Base-by-base conservation (phyloP, 2,113 vertebrate genomes). In the Rhineura floridana region DNA sequence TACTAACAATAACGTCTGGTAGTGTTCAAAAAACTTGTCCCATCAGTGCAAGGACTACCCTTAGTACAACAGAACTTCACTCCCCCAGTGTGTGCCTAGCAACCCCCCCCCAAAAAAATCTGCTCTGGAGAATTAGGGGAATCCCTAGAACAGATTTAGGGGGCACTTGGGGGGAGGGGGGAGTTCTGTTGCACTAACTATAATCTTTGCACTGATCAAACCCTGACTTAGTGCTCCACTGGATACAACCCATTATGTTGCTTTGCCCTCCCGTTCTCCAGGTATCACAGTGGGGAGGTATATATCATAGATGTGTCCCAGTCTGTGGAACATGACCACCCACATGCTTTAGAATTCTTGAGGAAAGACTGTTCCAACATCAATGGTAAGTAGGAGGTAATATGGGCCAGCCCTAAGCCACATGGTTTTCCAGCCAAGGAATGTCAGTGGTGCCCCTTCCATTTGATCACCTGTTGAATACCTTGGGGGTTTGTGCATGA, bases 261-360 rank as follows among this genome's bases (percentile, higher is more conserved):
- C 5, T 10, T 2, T 80, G 23, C 48, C 2, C 72, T 10, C n/a
- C n/a, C n/a, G n/a, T 62, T 76, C 21, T 75, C 28, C 85, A 99
- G 99, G 82, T 99, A 98, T 94, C 97, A 99, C 6, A 78, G 96
- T 0, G 99, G 99, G 79, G 97, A 96, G 0, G 97, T 97, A 28
- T 97, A 98, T 93, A 97, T 99, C 93, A 99, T 99, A 0, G 99
- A 99, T 0, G 99, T 99, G 75, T 99, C 98, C 0, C 99, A 99
- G 96, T 98, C 99, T 0, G 98, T 99, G 93, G 99, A 99, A 59
- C 99, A 99, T 0, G 98, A 99, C 92, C 99, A 99, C 87, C 99
- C 98, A 0, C 98, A 99, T 0, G 98, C 99, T 0, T 95, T 99
- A 83, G 98, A 99, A 95, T 99, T 99, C 96, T 96, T 99, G 81